Conservation (phyloP, 2,797 vertebrate genomes). For the Lagocephalus sceleratus region DNA sequence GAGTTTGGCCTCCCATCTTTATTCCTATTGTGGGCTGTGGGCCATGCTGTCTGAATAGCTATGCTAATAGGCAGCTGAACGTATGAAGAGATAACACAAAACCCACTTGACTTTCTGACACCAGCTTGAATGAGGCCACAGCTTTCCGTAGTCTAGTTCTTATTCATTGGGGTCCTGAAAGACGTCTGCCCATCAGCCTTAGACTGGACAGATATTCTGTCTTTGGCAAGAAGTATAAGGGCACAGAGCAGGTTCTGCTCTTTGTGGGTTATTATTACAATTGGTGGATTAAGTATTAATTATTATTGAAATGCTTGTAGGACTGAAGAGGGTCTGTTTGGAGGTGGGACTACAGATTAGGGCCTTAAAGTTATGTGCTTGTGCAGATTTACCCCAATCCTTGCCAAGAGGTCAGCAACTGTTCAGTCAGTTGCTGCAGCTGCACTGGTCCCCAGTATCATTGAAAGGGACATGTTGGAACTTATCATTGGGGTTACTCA, state of each 20-base stretch:
- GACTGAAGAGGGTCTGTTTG: constrained; percentile 45
- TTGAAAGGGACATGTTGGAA: neutral
- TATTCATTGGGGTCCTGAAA: constrained; percentile 69
- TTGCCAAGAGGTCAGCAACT: constrained; percentile 48
- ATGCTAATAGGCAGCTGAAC: constrained; percentile 79
- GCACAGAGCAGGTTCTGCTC: constrained; percentile 36
- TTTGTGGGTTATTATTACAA: constrained; percentile 53
- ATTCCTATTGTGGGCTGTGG: constrained; percentile 71
- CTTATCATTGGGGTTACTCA: neutral
- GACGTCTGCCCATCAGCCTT: constrained; percentile 71
- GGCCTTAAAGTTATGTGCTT: constrained; percentile 26
- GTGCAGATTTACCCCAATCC: constrained; percentile 44
- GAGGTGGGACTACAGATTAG: constrained; percentile 52
- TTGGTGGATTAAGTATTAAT: constrained; percentile 71
- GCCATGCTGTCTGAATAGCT: constrained; percentile 74
- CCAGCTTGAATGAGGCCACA: constrained; percentile 67
- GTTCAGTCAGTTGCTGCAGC: constrained; percentile 50
- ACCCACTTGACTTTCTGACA: constrained; percentile 80
- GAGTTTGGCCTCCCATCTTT: constrained; percentile 65
- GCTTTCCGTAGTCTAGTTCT: constrained; percentile 68
- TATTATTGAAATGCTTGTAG: constrained; percentile 80
- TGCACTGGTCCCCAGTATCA: constrained; percentile 23
- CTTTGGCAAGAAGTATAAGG: constrained; percentile 43
- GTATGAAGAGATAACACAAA: constrained; percentile 77
- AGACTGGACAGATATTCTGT: constrained; percentile 52